These are phyloP conservation scores for Melanotus villosus DNA, from an alignment of 2,888 invertebrate genomes.

Conservation along the genomic window DNA sequence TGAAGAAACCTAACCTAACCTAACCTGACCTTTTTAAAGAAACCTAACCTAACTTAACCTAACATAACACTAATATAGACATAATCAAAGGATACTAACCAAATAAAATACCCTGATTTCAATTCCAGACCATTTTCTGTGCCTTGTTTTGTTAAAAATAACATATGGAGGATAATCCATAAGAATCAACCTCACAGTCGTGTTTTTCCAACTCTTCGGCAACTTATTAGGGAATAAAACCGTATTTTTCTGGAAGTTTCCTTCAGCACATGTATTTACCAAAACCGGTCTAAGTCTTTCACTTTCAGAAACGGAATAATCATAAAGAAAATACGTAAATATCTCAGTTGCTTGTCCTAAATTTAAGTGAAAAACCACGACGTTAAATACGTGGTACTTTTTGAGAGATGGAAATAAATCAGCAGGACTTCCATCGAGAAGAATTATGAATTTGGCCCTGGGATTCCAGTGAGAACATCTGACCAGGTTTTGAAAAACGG, in stretches of 20 bases:
- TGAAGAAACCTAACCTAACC: no score
- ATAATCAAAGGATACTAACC: no score
- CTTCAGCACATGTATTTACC: constrained; percentile 2
- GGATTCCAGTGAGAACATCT: constrained; percentile 25
- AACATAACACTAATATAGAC: no score
- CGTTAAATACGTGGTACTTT: constrained; percentile 1
- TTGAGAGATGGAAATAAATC: not conserved
- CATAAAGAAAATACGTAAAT: constrained; percentile 21
- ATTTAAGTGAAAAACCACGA: not conserved
- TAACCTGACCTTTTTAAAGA: no score
- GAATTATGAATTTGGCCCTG: constrained; percentile 28
- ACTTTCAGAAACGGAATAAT: not conserved
- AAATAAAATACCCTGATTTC: no score
- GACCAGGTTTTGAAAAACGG: not conserved
- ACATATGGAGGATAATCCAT: constrained; percentile 21
- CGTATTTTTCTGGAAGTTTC: not conserved
- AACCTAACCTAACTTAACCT: no score
- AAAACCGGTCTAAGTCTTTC: not conserved
- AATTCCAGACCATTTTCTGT: no score
- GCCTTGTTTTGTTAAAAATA: no score
- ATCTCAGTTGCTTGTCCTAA: not conserved
- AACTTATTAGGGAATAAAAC: constrained; percentile 30
- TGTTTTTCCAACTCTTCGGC: constrained; percentile 19
- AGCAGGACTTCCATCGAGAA: not conserved
- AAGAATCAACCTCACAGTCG: not conserved